Conservation (phyloP, 2,113 vertebrate genomes). For the Poeciliopsis retropinna region DNA sequence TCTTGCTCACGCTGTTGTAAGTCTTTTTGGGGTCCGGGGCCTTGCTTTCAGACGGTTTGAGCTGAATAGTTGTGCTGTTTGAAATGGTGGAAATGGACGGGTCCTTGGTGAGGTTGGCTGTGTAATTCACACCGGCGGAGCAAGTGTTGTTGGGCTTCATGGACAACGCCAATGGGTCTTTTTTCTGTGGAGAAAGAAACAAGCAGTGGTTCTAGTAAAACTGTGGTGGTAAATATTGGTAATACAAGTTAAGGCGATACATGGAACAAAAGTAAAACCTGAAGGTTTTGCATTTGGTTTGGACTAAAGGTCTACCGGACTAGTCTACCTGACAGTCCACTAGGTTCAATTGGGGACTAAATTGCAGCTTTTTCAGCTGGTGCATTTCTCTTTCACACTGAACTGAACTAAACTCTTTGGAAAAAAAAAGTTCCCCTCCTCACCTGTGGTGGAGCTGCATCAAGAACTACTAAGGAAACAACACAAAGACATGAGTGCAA, state of each 20-base stretch:
- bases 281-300: too few species aligned
- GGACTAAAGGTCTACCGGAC: too few species aligned
- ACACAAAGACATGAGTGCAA: too few species aligned
- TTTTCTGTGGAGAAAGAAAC: slow-evolving; percentile 83
- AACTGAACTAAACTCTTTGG: too few species aligned
- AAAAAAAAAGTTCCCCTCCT: too few species aligned
- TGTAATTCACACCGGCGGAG: slow-evolving; percentile 84
- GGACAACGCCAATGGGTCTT: slow-evolving; percentile 87
- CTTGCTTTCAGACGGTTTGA: slow-evolving; percentile 87
- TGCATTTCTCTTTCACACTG: too few species aligned
- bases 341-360: too few species aligned
- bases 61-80: slow-evolving; percentile 83
- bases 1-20: slow-evolving; percentile 99
- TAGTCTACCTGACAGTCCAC: too few species aligned
- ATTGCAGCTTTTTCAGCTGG: too few species aligned
- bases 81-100: slow-evolving; percentile 86
- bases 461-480: too few species aligned
- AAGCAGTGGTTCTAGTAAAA: not conserved
- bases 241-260: not conserved
- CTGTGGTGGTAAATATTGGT: not conserved
- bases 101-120: slow-evolving; percentile 93
- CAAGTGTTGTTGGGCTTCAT: slow-evolving; percentile 91
- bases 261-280: not conserved
- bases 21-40: slow-evolving; percentile 93
- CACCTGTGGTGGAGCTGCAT: too few species aligned